A percentile compares a stretch with the other conserved stretches of the same genome.
phyloP scores from a whole-genome alignment of 2,113 vertebrate species.

The Cathartes aura region DNA sequence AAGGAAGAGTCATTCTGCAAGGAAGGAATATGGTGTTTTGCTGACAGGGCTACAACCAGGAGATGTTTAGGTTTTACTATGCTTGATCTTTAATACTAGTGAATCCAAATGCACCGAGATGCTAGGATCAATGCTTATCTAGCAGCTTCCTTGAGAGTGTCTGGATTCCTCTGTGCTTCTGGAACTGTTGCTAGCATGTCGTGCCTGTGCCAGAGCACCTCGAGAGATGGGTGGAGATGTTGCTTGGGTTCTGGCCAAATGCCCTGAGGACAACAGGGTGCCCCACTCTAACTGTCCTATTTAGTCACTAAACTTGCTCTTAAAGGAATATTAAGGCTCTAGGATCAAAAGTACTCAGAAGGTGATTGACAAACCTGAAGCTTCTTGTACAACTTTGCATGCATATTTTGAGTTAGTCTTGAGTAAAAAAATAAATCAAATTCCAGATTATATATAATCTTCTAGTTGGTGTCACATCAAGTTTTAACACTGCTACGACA shows the following conservation, averaged over 20 bases:
- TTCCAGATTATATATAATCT: background rate
- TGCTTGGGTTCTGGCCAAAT: background rate
- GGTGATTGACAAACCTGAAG: background rate
- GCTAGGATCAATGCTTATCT: background rate
- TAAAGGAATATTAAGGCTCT: background rate
- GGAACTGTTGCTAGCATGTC: background rate
- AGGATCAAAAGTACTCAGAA: background rate
- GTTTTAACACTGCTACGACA: background rate
- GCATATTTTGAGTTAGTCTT: background rate
- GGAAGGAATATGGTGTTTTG: background rate
- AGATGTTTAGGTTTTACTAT: background rate
- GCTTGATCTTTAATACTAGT: background rate
- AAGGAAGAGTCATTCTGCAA: background rate
- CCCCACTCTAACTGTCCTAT: background rate
- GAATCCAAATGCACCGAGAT: background rate
- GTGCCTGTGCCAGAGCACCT: background rate
- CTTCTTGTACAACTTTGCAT: background rate
- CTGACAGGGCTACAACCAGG: background rate
- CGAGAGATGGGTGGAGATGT: background rate
- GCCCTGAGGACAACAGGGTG: background rate
- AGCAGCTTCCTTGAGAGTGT: background rate
- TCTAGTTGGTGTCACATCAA: background rate
- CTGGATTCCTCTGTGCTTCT: background rate
- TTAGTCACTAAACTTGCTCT: background rate
- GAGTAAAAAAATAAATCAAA: background rate